Percentiles rank a stretch among this genome's conserved stretches.
These are phyloP conservation scores for Drosophila algonquin DNA, from an alignment of 2,888 invertebrate genomes.

Conservation along the genomic window DNA sequence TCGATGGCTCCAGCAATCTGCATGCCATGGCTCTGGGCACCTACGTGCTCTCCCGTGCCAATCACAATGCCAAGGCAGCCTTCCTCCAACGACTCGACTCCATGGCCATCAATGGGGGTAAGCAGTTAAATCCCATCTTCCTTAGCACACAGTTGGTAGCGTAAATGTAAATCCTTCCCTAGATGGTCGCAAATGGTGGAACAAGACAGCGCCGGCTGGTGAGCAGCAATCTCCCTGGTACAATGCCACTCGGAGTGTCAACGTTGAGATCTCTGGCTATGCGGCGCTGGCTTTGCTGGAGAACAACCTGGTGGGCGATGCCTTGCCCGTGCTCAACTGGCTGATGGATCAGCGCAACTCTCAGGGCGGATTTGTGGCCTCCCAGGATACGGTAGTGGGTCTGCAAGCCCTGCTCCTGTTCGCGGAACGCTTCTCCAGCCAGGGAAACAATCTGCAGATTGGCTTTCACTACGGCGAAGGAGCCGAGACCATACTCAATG, in stretches of 20 bases:
- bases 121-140: background rate
- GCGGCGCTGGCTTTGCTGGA: constrained; percentile 90
- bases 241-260: constrained; percentile 87
- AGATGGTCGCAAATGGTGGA: constrained; percentile 92
- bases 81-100: constrained; percentile 87
- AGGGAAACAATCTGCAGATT: constrained; percentile 85
- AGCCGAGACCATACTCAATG: constrained; percentile 85
- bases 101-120: constrained; percentile 85
- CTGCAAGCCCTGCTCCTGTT: constrained; percentile 87
- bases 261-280: constrained; percentile 94
- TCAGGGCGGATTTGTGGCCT: constrained; percentile 90
- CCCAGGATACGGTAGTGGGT: constrained; percentile 91
- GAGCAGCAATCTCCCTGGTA: constrained; percentile 88
- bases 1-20: constrained; percentile 87
- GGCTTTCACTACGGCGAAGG: constrained; percentile 85
- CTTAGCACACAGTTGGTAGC: background rate
- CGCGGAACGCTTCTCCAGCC: constrained; percentile 85
- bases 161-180: background rate
- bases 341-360: constrained; percentile 88
- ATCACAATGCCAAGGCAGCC: constrained; percentile 88
- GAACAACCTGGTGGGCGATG: constrained; percentile 82
- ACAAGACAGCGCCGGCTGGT: constrained; percentile 86
- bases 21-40: constrained; percentile 92
- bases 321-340: constrained; percentile 88
- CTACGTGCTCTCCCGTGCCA: constrained; percentile 91